Evolutionary conservation across 2,797 vertebrate genomes (phyloP).

Genomic region (Amblyopsis hoosieri): DNA sequence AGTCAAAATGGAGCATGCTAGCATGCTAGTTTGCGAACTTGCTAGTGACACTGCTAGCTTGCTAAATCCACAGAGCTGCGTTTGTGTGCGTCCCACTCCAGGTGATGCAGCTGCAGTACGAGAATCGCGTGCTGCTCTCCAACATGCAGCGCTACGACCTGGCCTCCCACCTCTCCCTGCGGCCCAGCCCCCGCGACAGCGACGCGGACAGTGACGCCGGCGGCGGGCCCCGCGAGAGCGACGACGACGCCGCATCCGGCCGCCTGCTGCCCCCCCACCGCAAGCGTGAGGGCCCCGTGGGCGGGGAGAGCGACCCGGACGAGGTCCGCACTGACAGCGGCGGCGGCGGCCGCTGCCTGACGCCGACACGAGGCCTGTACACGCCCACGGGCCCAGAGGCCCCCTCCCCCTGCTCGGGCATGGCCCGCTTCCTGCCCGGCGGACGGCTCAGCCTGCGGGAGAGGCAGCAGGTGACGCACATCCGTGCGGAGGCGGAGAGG

Average conservation of each 20-base stretch:
- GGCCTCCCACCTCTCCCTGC: constrained; percentile 90
- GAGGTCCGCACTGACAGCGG: constrained; percentile 85
- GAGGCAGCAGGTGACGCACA: constrained; percentile 95
- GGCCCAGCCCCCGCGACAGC: constrained; percentile 86
- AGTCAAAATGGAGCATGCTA: too few species aligned
- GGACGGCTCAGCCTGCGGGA: constrained; percentile 83
- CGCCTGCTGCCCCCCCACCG: constrained; percentile 86
- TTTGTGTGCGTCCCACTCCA: constrained; percentile 17
- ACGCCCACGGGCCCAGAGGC: constrained; percentile 67
- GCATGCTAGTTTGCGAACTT: too few species aligned
- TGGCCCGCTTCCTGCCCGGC: constrained; percentile 78
- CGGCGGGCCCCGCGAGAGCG: constrained; percentile 83
- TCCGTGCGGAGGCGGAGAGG: constrained; percentile 91
- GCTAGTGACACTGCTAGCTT: too few species aligned
- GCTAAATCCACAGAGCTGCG: not conserved
- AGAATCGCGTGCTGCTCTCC: constrained; percentile 94
- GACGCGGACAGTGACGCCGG: constrained; percentile 91
- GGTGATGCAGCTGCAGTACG: constrained; percentile 97
- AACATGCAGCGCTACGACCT: constrained; percentile 96
- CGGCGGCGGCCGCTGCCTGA: constrained; percentile 82
- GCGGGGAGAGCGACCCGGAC: constrained; percentile 93
- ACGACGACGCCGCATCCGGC: constrained; percentile 84
- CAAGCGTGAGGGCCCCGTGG: constrained; percentile 93
- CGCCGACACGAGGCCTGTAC: constrained; percentile 86
- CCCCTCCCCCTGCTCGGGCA: constrained; percentile 36